These are phyloP conservation scores for Gambelia wislizenii DNA, from an alignment of 2,797 vertebrate species.

Conservation along the genomic window DNA sequence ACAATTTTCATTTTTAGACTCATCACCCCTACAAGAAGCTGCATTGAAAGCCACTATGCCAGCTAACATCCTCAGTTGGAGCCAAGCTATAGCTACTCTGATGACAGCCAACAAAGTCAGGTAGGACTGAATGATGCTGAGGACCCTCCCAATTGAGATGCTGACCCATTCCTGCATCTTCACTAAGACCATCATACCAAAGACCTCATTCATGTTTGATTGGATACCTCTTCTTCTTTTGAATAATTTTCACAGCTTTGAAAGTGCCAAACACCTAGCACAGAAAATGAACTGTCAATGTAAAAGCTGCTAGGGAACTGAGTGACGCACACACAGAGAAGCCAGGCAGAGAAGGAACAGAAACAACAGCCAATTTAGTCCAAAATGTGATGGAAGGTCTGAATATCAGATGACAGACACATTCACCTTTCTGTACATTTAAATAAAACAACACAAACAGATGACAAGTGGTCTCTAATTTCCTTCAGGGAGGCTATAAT, in stretches of 20 bases:
- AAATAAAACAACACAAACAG: neutral
- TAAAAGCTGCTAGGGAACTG: neutral
- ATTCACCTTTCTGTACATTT: neutral
- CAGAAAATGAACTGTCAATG: neutral
- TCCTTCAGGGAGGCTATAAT: neutral
- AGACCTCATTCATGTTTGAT: neutral
- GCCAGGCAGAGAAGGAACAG: neutral
- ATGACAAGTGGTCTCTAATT: neutral
- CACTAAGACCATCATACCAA: neutral
- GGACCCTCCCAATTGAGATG: neutral
- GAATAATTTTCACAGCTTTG: neutral
- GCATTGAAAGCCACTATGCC: neutral
- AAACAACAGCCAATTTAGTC: neutral
- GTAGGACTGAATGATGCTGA: neutral
- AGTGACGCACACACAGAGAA: neutral
- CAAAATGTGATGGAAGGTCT: neutral
- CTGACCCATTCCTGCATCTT: neutral
- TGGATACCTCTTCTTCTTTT: neutral
- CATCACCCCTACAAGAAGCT: too few relatives aligned
- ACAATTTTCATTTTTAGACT: too few relatives aligned
- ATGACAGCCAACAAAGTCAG: neutral
- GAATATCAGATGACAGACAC: neutral
- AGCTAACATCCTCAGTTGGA: neutral
- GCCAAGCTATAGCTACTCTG: neutral
- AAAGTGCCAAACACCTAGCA: neutral